phyloP scores from a whole-genome alignment of 2,888 invertebrate genomes.

The Bellardia pandia region DNA sequence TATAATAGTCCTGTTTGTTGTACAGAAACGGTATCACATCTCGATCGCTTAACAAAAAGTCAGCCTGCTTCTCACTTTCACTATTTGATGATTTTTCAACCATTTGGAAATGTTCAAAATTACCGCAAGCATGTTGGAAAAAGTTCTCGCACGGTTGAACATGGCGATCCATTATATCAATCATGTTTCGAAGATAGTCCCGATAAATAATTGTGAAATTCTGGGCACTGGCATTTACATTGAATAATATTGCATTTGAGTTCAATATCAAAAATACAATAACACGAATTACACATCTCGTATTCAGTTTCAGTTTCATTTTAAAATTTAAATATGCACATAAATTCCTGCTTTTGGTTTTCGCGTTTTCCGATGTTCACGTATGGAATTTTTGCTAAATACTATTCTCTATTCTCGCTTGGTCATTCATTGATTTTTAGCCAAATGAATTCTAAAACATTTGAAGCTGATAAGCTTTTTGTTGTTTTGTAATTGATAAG shows the following conservation, averaged over 20 bases:
- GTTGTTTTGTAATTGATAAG: conserved; percentile 62
- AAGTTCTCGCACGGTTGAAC: conserved; percentile 79
- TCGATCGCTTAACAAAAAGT: conserved; percentile 21
- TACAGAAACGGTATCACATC: conserved; percentile 79
- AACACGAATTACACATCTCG: not conserved
- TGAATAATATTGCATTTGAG: not conserved
- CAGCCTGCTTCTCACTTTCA: not conserved
- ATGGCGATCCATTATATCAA: conserved; percentile 75
- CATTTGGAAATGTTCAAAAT: conserved; percentile 68
- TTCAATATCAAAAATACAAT: conserved; percentile 51
- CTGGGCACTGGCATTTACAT: conserved; percentile 23
- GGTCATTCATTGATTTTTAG: conserved; percentile 32
- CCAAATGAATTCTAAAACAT: conserved; percentile 37
- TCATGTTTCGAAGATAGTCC: conserved; percentile 77
- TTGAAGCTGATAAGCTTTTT: conserved; percentile 61
- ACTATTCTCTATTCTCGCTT: conserved; percentile 56
- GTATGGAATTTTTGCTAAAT: conserved; percentile 57
- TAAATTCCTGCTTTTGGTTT: not conserved
- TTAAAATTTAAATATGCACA: not conserved
- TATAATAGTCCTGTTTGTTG: conserved; percentile 80
- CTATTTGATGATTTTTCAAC: not conserved
- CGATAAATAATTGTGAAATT: conserved; percentile 78
- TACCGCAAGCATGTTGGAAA: conserved; percentile 81
- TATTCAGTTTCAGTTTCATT: conserved; percentile 40
- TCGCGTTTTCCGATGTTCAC: conserved; percentile 50